Percentiles rank a stretch among this genome's conserved stretches.
These are phyloP conservation scores for Ophthalmolycus amberensis DNA, from an alignment of 2,113 vertebrate genomes.

Conservation along the genomic window DNA sequence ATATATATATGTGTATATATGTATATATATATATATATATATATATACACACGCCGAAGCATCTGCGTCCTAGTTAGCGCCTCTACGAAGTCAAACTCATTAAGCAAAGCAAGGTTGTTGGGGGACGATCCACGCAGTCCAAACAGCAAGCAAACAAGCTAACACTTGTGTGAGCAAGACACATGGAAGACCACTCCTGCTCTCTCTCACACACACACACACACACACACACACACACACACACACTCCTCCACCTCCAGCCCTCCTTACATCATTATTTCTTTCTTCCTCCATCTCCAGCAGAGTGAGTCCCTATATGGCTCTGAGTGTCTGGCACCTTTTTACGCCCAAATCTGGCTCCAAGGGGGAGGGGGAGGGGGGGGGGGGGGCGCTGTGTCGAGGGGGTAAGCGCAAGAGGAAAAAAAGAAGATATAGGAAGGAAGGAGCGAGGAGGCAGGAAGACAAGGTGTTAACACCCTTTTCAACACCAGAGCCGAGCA, in stretches of 20 bases:
- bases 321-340: slow-evolving; percentile 82
- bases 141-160: slow-evolving; percentile 72
- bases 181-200: slow-evolving; percentile 25
- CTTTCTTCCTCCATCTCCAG: slow-evolving; percentile 63
- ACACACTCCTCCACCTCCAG: slow-evolving; percentile 41
- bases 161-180: slow-evolving; percentile 56
- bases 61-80: slow-evolving; percentile 63
- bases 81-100: slow-evolving; percentile 66
- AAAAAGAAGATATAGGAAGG: slow-evolving; percentile 57
- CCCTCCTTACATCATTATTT: slow-evolving; percentile 71
- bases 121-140: slow-evolving; percentile 69
- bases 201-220: slow-evolving; percentile 25
- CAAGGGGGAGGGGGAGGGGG: slow-evolving; percentile 5
- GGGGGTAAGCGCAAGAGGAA: slow-evolving; percentile 47
- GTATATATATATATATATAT: too few relatives aligned
- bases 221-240: slow-evolving; percentile 44
- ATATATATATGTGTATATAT: too few relatives aligned
- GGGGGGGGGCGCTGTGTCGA: slow-evolving; percentile 34
- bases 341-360: slow-evolving; percentile 71
- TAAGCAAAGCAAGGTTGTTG: slow-evolving; percentile 63
- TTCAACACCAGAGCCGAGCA: slow-evolving; percentile 75
- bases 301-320: slow-evolving; percentile 64
- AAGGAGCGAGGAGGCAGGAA: slow-evolving; percentile 64
- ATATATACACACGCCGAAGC: background rate
- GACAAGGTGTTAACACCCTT: slow-evolving; percentile 81